Conservation (phyloP, 1,140 invertebrate genomes). For the Brachionus sp. region DNA sequence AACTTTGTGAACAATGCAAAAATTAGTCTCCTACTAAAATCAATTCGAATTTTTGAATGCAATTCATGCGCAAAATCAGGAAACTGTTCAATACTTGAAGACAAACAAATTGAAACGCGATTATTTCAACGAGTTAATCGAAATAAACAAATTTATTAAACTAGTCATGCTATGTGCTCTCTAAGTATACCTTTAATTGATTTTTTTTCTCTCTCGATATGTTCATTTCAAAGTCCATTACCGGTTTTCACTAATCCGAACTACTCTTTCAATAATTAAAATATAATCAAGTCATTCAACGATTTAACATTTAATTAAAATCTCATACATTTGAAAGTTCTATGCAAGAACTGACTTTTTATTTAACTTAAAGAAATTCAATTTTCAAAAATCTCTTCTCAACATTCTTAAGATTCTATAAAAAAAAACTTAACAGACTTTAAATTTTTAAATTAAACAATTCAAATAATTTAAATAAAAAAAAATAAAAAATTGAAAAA, state of each 20-base stretch:
- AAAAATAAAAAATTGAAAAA: no score
- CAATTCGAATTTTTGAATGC: neutral
- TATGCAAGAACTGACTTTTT: no score
- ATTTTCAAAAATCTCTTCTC: no score
- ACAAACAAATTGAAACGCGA: constrained; percentile 1
- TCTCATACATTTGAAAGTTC: no score
- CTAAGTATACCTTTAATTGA: neutral
- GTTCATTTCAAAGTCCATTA: neutral
- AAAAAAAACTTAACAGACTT: no score
- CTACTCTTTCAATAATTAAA: neutral
- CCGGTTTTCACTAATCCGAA: neutral
- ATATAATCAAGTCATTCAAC: neutral
- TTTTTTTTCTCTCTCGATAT: neutral
- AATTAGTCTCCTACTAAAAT: neutral
- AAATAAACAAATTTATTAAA: constrained; percentile 7
- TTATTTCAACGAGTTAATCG: constrained; percentile 8
- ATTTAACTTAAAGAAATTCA: no score
- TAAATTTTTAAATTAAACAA: neutral
- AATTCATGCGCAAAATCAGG: neutral
- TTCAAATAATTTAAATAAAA: no score
- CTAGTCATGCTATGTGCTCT: neutral
- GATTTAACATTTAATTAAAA: neutral
- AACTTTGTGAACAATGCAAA: neutral
- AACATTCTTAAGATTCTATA: no score
- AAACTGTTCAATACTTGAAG: constrained; percentile 8